Evolutionary conservation across 2,888 invertebrate genomes (phyloP), one percentile per base, ranked within the genome.

Genomic region (Pomacea canaliculata): DNA sequence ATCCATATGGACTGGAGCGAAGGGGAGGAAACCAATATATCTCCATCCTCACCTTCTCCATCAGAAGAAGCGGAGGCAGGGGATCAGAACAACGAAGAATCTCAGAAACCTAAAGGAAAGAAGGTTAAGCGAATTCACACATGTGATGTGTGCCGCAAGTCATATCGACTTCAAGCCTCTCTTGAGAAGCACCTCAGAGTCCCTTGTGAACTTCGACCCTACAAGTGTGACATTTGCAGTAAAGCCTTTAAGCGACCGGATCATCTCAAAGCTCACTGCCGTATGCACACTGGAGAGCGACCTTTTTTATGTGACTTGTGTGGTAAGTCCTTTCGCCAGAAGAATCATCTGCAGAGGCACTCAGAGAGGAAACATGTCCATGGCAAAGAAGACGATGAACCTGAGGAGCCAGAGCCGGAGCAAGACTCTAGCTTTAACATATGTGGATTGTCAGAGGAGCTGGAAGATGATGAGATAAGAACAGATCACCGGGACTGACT

Each of bases 181-280:
- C 60, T 74, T 59, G 74, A 74, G 18, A 74, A 74, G 46, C 74
- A 74, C 69, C 69, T 74, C 8, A 68, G 68, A 37, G 63, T 60
- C 49, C 74, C 74, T 5, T 74, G 74, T 51, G 74, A 74, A 37
- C 69, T 74, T n/a, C 69, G 74, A 16, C 74, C 74, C n/a, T 74
- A 74, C 69, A 74, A 74, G 69, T 74, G 74, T 74, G 74, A 74
- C 69, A 74, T 74, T 74, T 74, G 74, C 18, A 59, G 48, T 49
- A 74, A 74, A 23, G 74, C 74, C 2, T 74, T 74, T 48, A 74
- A 74, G 51, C 74, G 74, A 23, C 74, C 74, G 23, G 74, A 74
- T 27, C 74, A 74, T 62, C 60, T 74, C 48, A 74, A 74, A 16
- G 74, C 74, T 27, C 74, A 74, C 69, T 46, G 74, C 69, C 60